phyloP scores from a whole-genome alignment of 2,797 vertebrate genomes.

The Scyliorhinus canicula region DNA sequence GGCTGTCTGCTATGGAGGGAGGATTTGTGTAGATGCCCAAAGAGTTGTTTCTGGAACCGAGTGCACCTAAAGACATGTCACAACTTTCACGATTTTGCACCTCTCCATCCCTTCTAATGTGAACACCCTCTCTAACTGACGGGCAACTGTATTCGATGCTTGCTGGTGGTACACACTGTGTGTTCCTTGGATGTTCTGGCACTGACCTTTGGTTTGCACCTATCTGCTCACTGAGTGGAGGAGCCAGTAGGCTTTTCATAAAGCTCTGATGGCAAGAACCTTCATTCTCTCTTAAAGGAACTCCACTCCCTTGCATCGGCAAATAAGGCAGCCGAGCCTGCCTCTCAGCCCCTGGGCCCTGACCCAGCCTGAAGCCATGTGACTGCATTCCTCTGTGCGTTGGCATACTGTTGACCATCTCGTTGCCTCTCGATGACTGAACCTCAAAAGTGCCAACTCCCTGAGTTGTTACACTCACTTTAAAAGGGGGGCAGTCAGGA shows the following conservation, averaged over 20 bases:
- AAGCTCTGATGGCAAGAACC: constrained; percentile 85
- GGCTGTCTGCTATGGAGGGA: constrained; percentile 77
- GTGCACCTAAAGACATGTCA: constrained; percentile 62
- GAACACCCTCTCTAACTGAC: constrained; percentile 59
- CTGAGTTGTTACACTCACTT: constrained; percentile 67
- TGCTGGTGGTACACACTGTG: constrained; percentile 80
- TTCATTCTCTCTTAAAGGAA: constrained; percentile 75
- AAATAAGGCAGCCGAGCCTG: constrained; percentile 78
- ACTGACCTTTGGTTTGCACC: constrained; percentile 64
- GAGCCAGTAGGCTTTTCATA: constrained; percentile 89
- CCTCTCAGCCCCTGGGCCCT: constrained; percentile 69
- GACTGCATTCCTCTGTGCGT: constrained; percentile 76
- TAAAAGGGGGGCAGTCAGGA: constrained; percentile 86
- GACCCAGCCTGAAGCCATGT: constrained; percentile 78
- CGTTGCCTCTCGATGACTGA: constrained; percentile 80
- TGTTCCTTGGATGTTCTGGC: constrained; percentile 71
- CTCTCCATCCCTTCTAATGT: constrained; percentile 62
- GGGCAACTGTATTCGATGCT: constrained; percentile 84
- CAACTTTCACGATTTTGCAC: constrained; percentile 65
- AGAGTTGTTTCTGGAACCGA: constrained; percentile 63
- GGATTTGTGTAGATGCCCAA: constrained; percentile 68
- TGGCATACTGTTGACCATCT: constrained; percentile 70
- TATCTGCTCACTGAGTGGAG: constrained; percentile 82
- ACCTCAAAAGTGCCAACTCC: constrained; percentile 74
- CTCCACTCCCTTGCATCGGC: constrained; percentile 67